Base-by-base conservation (phyloP, 2,888 invertebrate species). In the Phengaris alcon region DNA sequence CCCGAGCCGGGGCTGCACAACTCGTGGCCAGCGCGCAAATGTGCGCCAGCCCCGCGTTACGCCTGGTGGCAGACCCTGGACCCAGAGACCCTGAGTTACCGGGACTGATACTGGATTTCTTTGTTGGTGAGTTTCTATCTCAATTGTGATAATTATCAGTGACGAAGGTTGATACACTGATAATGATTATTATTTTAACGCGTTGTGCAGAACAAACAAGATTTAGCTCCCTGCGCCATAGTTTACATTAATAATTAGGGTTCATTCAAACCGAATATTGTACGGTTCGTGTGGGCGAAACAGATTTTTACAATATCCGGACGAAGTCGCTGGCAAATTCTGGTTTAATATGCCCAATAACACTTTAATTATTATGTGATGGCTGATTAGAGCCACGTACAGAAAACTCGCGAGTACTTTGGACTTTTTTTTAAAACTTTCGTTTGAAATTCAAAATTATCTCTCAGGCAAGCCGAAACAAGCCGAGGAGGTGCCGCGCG, bases 11-110 rank as follows among this genome's bases (percentile, higher is more conserved):
- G 52, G 92, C 93, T 0, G 85, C 88, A 0, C 88, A 90, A 80
- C 79, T 93, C 22, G 92, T 93, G 35, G 85, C 88, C 57, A 90
- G 90, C 78, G 92, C 91, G 0, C 88, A 86, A 76, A 82, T 85
- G 82, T 91, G 92, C 81, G 74, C 78, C 7, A 80, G 78, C 52
- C 85, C 91, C 12, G 89, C 89, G 6, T 81, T 92, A 44, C 79
- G 90, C 6, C 82, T 92, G 54, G 86, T 92, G 9, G 15, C 79
- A 6, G 79, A 80, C 0, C 84, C 88, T 0, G 84, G 83, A 9
- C 89, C 91, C 0, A 82, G 79, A 1, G 90, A 88, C 74, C 80
- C 80, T 0, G 87, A 87, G 10, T 79, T 93, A 9, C 84, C 87
- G 2, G 81, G 78, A 0, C 78, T 90, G 0, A 75, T 93, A 6